Evolutionary conservation across 2,888 invertebrate species (phyloP).

Genomic region (Heliconius ismenius): DNA sequence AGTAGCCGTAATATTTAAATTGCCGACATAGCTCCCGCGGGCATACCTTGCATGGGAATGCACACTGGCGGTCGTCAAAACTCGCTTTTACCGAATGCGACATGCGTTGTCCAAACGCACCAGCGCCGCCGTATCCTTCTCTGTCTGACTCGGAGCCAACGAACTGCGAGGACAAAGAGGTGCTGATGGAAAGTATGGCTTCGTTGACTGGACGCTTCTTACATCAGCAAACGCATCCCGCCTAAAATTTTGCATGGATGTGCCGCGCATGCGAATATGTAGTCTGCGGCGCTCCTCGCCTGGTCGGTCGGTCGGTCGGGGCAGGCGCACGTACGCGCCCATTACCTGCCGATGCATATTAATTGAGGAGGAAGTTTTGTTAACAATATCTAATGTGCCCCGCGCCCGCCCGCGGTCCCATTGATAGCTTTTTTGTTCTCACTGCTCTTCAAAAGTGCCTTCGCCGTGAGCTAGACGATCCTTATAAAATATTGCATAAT

Average conservation of each 20-base stretch:
- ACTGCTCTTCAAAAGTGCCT: conserved; percentile 64
- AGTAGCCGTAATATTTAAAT: conserved; percentile 81
- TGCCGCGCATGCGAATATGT: conserved; percentile 76
- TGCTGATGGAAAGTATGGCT: conserved; percentile 66
- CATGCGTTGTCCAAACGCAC: conserved; percentile 70
- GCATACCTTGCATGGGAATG: conserved; percentile 81
- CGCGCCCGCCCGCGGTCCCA: conserved; percentile 68
- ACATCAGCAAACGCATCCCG: conserved; percentile 77
- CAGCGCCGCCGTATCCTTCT: conserved; percentile 61
- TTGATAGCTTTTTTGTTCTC: conserved; percentile 73
- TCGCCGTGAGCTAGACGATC: conserved; percentile 63
- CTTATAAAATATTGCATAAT: conserved; percentile 72
- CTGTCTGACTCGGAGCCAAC: conserved; percentile 66
- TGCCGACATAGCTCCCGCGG: conserved; percentile 78
- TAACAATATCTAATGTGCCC: conserved; percentile 81
- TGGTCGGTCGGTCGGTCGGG: conserved; percentile 44
- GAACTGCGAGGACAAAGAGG: conserved; percentile 65
- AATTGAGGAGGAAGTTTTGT: conserved; percentile 80
- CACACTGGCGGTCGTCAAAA: conserved; percentile 74
- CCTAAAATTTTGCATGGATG: conserved; percentile 82
- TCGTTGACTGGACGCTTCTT: conserved; percentile 69
- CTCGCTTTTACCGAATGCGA: conserved; percentile 78
- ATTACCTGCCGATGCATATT: conserved; percentile 80
- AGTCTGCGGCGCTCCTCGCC: conserved; percentile 49
- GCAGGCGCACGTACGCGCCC: conserved; percentile 70